Evolutionary conservation across 2,113 vertebrate genomes (phyloP).

Genomic region (Ceyx margarethae): DNA sequence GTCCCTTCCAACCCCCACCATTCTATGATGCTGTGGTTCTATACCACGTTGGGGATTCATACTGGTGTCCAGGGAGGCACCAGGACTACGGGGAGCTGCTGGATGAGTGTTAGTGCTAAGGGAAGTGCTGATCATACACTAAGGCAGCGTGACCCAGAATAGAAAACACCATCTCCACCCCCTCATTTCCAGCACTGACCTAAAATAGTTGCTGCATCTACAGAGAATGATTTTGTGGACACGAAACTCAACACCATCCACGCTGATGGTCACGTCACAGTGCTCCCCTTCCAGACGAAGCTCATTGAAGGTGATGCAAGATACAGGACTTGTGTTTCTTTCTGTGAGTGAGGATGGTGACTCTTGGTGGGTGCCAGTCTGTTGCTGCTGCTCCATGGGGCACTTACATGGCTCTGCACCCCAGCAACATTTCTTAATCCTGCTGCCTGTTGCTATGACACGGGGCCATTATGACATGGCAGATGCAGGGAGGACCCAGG

Average conservation of each 20-base stretch:
- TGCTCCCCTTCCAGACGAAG: slow-evolving; percentile 80
- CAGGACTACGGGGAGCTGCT: not conserved
- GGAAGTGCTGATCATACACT: not conserved
- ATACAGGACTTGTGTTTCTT: slow-evolving; percentile 71
- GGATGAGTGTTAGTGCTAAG: not conserved
- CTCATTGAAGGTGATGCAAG: slow-evolving; percentile 77
- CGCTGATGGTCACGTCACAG: slow-evolving; percentile 80
- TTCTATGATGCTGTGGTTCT: no score
- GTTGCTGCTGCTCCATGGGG: not conserved
- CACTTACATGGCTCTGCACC: not conserved
- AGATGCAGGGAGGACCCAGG: slow-evolving; percentile 38
- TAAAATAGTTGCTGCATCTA: slow-evolving; percentile 83
- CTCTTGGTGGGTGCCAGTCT: not conserved
- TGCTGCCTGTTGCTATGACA: not conserved
- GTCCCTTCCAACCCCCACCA: no score
- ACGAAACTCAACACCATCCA: slow-evolving; percentile 75
- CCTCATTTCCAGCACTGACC: slow-evolving; percentile 58
- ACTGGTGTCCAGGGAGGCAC: not conserved
- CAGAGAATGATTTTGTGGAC: slow-evolving; percentile 87
- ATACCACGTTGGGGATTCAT: not conserved
- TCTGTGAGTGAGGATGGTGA: slow-evolving; percentile 67
- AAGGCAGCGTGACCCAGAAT: not conserved
- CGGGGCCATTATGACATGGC: not conserved
- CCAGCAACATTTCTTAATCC: no score
- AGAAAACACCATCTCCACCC: not conserved